These are phyloP conservation scores for Petroica traversi DNA, from an alignment of 2,113 vertebrate species.

Conservation along the genomic window DNA sequence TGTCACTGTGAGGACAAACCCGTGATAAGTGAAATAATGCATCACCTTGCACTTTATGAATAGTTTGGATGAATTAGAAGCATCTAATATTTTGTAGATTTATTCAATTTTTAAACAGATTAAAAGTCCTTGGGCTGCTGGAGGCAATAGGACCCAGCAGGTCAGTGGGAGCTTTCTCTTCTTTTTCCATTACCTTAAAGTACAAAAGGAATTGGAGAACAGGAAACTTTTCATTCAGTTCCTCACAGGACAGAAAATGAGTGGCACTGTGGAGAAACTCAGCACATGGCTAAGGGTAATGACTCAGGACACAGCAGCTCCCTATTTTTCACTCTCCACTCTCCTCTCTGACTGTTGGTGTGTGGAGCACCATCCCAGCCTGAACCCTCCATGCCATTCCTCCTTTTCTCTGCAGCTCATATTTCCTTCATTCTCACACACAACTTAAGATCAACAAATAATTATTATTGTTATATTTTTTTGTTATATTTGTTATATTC, in stretches of 20 bases:
- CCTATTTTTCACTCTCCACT: background rate
- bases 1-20: background rate
- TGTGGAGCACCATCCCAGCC: background rate
- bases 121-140: background rate
- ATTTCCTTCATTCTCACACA: background rate
- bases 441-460: background rate
- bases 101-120: background rate
- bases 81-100: background rate
- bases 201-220: background rate
- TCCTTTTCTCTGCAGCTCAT: background rate
- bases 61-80: background rate
- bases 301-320: background rate
- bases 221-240: background rate
- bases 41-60: background rate
- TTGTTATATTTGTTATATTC: no score
- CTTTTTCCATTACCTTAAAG: background rate
- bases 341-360: background rate
- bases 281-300: background rate
- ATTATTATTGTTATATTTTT: background rate
- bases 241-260: background rate
- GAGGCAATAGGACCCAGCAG: background rate
- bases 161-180: accelerated
- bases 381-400: background rate
- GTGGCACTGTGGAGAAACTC: background rate
- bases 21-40: background rate